Percentiles rank a stretch among this genome's conserved stretches.
phyloP scores from a whole-genome alignment of 2,797 vertebrate genomes.

The Serranus cabrilla region DNA sequence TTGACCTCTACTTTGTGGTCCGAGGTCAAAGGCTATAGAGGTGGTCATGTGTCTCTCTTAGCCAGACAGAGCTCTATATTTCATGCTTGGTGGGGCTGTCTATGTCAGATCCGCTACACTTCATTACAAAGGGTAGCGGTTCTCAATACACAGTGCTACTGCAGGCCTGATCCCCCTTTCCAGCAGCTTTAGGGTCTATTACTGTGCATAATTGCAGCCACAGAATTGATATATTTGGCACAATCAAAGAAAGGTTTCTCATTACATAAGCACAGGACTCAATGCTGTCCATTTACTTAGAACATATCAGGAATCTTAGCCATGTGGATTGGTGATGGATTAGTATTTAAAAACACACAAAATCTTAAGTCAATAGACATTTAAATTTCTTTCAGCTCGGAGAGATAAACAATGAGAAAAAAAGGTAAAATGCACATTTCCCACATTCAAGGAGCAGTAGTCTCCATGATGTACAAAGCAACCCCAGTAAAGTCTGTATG shows the following conservation, averaged over 20 bases:
- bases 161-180: constrained; percentile 57
- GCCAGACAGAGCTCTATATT: constrained; percentile 57
- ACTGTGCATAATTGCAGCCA: constrained; percentile 67
- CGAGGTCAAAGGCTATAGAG: constrained; percentile 64
- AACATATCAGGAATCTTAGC: constrained; percentile 53
- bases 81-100: constrained; percentile 51
- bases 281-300: constrained; percentile 61
- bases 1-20: constrained; percentile 71
- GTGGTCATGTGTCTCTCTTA: constrained; percentile 79
- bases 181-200: constrained; percentile 63
- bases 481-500: constrained; percentile 55
- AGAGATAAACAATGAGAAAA: constrained; percentile 61
- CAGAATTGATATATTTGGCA: constrained; percentile 84
- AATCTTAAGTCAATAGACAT: constrained; percentile 66
- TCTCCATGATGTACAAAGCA: constrained; percentile 54
- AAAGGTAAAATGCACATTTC: constrained; percentile 78
- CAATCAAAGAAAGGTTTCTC: constrained; percentile 73
- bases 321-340: constrained; percentile 62
- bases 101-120: constrained; percentile 35
- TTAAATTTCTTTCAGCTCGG: constrained; percentile 65
- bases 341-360: constrained; percentile 81
- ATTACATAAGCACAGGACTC: constrained; percentile 67
- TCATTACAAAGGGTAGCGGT: constrained; percentile 47
- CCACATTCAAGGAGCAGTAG: constrained; percentile 67
- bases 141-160: constrained; percentile 42